Evolutionary conservation across 2,888 invertebrate genomes (phyloP), one percentile per base, ranked within the genome.

Genomic region (Thecophora atra): DNA sequence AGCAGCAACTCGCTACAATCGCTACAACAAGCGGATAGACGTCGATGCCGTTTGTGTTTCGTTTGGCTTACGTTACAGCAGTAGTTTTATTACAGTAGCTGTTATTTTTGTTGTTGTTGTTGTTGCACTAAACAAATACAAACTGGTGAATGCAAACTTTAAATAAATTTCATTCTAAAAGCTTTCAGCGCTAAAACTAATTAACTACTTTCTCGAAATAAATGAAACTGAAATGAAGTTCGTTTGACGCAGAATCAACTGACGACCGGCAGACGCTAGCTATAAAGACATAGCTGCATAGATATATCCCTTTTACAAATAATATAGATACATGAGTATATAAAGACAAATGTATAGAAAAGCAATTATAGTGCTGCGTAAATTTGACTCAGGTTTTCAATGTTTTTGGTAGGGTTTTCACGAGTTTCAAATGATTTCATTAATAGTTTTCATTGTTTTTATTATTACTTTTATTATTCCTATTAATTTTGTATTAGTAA

Each of bases 141-240:
- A 54, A 65, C 26, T 24, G 47, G 47, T n/a, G 17, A 47, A 58
- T 26, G 58, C 7, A 56, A 54, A 54, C 30, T 52, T 52, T 54
- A 54, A 51, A 30, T 28, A 26, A 44, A 69, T 47, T 64, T 42
- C 19, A 47, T 17, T 58, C n/a, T 42, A 30, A 24, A 58, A 58
- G 21, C 60, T 69, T 69, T 47, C 30, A 60, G 28, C 47, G n/a
- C 62, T 28, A 60, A 60, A 69, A 60, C 60, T 69, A 47, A 60
- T 69, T 69, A 69, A 69, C 69, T 63, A 62, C 17, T 62, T 51
- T 52, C 21, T 47, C 69, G 60, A 60, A 69, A 60, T 60, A 69
- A 69, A 58, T 60, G 26, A 60, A 60, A 26, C 30, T 47, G 8
- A 44, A 69, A 58, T 58, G 26, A 69, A 60, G 26, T 51, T 60